Conservation (phyloP, 2,888 invertebrate genomes). For the Diaperis boleti region DNA sequence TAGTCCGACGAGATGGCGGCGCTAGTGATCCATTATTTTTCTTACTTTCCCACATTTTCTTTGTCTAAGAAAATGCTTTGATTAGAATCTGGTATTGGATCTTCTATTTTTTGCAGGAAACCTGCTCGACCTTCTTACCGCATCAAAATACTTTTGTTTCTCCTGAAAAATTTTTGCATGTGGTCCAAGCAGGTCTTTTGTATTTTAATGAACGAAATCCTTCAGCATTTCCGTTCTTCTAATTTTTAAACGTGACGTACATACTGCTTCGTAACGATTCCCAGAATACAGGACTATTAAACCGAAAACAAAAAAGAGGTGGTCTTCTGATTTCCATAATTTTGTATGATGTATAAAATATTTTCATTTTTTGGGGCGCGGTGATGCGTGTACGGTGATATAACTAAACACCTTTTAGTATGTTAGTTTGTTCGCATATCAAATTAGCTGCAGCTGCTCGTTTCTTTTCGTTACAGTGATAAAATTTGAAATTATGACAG, state of each 20-base stretch:
- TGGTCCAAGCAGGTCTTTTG: conserved; percentile 18
- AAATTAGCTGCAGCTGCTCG: background rate
- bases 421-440: background rate
- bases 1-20: too few species aligned
- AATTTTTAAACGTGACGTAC: conserved; percentile 30
- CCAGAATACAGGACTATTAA: conserved; percentile 11
- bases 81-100: too few species aligned
- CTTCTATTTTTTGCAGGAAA: background rate
- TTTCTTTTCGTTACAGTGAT: background rate
- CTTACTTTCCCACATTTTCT: too few species aligned
- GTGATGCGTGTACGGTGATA: background rate
- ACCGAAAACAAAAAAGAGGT: conserved; percentile 8
- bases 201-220: conserved; percentile 21
- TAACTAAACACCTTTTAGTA: background rate
- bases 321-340: conserved; percentile 10
- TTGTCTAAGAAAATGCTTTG: too few species aligned
- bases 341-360: conserved; percentile 2
- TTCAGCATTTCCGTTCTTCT: conserved; percentile 26
- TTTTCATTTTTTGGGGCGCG: conserved; percentile 14
- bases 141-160: background rate
- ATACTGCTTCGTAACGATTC: conserved; percentile 20
- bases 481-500: background rate
- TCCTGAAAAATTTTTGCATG: conserved; percentile 7
- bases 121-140: background rate
- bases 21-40: too few species aligned